Conservation (phyloP, 2,113 vertebrate species). For the Nesogale talazaci region DNA sequence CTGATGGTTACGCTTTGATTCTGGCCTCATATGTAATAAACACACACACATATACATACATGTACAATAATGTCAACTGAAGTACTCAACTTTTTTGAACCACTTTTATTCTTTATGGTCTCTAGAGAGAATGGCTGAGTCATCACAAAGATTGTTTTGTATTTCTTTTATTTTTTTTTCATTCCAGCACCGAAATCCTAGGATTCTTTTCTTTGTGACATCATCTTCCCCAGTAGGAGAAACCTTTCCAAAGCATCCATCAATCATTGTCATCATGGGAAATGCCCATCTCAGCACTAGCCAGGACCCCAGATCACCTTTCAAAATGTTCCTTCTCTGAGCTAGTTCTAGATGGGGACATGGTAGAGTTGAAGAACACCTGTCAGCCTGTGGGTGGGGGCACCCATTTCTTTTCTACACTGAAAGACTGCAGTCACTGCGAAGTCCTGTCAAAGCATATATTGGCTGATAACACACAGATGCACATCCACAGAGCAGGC, state of each 20-base stretch:
- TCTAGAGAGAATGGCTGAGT: not conserved
- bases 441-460: slow-evolving; percentile 51
- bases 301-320: not conserved
- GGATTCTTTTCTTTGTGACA: slow-evolving; percentile 15
- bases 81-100: slow-evolving; percentile 19
- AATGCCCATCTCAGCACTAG: not conserved
- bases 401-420: not conserved
- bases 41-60: not conserved
- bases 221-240: not conserved
- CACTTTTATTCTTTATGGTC: not conserved
- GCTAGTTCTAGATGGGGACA: not conserved
- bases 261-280: slow-evolving; percentile 26
- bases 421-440: not conserved
- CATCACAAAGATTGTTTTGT: not conserved
- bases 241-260: not conserved
- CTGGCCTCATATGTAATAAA: not conserved
- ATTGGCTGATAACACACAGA: not conserved
- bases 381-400: not conserved
- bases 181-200: not conserved
- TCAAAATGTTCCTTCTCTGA: not conserved
- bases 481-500: not conserved
- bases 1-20: not conserved
- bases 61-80: not conserved
- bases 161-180: no score
- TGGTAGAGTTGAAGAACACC: not conserved